A percentile compares a stretch with the other conserved stretches of the same genome.
These are phyloP conservation scores for Halocynthia aurantium DNA, from an alignment of 23 tunicate genomes.

Conservation along the genomic window DNA sequence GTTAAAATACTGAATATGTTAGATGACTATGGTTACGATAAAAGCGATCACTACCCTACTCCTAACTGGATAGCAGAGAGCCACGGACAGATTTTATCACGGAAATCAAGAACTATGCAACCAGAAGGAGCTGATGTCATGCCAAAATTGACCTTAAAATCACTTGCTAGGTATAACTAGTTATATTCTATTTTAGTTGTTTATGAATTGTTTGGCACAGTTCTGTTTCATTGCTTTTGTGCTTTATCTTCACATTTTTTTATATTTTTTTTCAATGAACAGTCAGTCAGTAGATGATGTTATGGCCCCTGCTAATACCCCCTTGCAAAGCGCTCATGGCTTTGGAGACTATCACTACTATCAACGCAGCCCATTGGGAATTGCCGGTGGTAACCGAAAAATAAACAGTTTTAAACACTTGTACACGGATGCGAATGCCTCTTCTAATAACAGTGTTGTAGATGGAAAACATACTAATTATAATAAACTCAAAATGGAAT, in stretches of 20 bases:
- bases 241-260: neutral
- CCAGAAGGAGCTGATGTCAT: neutral
- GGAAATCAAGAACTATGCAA: conserved; percentile 4
- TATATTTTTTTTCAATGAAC: conserved; percentile 3
- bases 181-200: too few species aligned
- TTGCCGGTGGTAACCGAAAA: too few species aligned
- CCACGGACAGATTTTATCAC: neutral
- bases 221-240: neutral
- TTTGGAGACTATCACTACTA: conserved; percentile 3
- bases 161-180: conserved; percentile 15
- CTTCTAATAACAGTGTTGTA: too few species aligned
- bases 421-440: too few species aligned
- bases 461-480: too few species aligned
- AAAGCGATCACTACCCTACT: neutral
- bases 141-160: conserved; percentile 12
- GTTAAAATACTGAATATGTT: conserved; percentile 36
- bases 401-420: too few species aligned
- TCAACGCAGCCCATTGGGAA: too few species aligned
- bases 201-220: neutral
- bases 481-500: too few species aligned
- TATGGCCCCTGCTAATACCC: conserved; percentile 86
- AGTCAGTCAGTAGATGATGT: conserved; percentile 34
- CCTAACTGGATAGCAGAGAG: neutral
- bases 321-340: conserved; percentile 69
- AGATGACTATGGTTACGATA: conserved; percentile 25